These are phyloP conservation scores for Hybognathus amarus DNA, from an alignment of 2,797 vertebrate species.

Conservation along the genomic window DNA sequence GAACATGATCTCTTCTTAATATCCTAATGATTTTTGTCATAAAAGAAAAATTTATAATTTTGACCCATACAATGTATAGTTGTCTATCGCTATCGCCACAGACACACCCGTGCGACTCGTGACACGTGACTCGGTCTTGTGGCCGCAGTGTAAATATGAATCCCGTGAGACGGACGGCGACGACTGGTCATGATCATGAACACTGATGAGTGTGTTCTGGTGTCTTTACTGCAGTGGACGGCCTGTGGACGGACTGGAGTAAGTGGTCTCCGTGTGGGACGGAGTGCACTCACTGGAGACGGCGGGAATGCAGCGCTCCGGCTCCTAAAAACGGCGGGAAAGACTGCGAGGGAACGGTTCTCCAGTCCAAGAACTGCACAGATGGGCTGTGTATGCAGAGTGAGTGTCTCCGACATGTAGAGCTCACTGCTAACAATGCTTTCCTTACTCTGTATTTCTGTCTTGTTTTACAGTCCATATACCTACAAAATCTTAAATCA, in stretches of 20 bases:
- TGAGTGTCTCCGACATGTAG: conserved; percentile 72
- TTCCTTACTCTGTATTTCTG: no score
- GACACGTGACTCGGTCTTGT: conserved; percentile 19
- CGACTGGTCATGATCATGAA: no score
- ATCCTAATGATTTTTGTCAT: no score
- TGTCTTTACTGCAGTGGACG: conserved; percentile 85
- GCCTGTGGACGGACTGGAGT: conserved; percentile 97
- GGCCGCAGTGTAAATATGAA: conserved; percentile 53
- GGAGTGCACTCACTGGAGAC: conserved; percentile 97
- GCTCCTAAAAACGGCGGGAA: conserved; percentile 95
- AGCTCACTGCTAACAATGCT: no score
- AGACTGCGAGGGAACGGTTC: conserved; percentile 93
- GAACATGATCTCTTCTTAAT: no score
- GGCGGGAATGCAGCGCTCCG: conserved; percentile 89
- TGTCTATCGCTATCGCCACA: no score
- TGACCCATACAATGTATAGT: no score
- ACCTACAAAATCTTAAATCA: no score
- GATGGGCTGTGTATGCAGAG: conserved; percentile 99
- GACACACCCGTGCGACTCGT: no score
- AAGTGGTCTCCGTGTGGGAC: conserved; percentile 99
- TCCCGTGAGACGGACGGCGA: background rate
- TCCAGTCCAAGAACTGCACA: conserved; percentile 98
- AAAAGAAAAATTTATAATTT: no score
- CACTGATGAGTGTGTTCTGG: conserved; percentile 2
- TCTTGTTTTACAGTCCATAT: no score